phyloP scores from a whole-genome alignment of 2,113 vertebrate species.

The Psilopsiagon aymara region DNA sequence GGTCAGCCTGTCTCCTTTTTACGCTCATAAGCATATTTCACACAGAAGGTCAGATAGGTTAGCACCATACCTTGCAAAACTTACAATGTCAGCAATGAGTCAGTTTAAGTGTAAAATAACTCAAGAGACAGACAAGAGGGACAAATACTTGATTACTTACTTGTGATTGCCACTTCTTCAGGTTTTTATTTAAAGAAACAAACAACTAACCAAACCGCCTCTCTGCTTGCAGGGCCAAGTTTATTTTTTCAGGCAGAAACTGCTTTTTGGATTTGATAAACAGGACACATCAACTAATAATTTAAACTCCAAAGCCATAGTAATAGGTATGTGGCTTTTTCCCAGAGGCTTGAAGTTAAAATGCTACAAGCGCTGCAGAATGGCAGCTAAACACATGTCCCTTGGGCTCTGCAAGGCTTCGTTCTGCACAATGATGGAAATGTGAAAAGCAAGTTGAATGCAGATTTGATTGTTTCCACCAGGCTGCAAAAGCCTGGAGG shows the following conservation, averaged over 20 bases:
- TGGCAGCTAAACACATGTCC: background rate
- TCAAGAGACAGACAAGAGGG: conserved; percentile 1
- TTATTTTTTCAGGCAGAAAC: conserved; percentile 50
- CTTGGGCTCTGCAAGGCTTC: background rate
- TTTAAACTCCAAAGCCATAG: conserved; percentile 38
- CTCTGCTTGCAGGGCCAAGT: background rate
- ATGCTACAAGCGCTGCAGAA: background rate
- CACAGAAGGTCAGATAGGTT: background rate
- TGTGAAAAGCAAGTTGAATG: conserved; percentile 22
- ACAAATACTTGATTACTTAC: conserved; percentile 18
- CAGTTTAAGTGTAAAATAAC: conserved; percentile 28
- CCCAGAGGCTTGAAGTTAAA: conserved; percentile 20
- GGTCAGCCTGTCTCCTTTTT: background rate
- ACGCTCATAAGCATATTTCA: background rate
- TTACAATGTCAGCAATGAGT: background rate
- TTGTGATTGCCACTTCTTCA: background rate
- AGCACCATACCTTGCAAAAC: background rate
- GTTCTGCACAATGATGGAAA: conserved; percentile 3
- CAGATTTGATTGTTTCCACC: background rate
- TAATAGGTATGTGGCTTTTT: conserved; percentile 52
- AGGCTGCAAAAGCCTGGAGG: background rate
- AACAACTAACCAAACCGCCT: background rate
- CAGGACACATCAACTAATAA: conserved; percentile 29
- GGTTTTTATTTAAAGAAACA: conserved; percentile 39
- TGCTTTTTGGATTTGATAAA: conserved; percentile 43